Base-by-base conservation (phyloP, 2,888 invertebrate species). In the Rhamphomyia laevipes region DNA sequence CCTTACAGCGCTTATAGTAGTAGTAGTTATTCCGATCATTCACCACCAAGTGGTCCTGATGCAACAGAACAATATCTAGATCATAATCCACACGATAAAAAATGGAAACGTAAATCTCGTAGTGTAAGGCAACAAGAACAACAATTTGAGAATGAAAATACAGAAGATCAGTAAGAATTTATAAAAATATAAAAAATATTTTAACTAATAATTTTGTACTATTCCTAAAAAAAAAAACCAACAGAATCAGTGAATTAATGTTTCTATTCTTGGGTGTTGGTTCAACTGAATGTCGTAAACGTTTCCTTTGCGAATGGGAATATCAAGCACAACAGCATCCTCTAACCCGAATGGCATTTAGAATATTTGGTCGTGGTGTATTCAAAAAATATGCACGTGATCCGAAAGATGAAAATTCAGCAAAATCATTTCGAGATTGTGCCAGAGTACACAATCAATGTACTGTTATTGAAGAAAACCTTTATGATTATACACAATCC, bases 281-380 rank as follows among this genome's bases (percentile, higher is more conserved):
- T 47, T 62, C 67, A 4, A 60, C 61, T 10, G 65, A 66, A 7
- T 76, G 76, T 50, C 73, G 70, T 53, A 71, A 66, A 51, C 70
- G 73, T 50, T 74, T 76, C 55, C 66, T 75, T 10, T 76, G 76
- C 51, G 73, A 74, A 63, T 70, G 73, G 58, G 72, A 75, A 54
- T 72, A 69, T 53, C 68, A 66, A 27, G 67, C 73, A 2, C 67
- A 66, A 50, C 52, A 59, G 10, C 71, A 67, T 61, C 63, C 70
- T 11, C 45, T 70, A 38, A 65, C 65, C 3, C 59, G 63, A 49
- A 64, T 70, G 63, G 67, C 65, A 9, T 68, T 68, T 54, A 63
- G 67, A 15, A 60, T 70, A 30, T 58, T 70, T n/a, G 68, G 68
- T 4, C 63, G 61, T 11, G 64, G 64, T 7, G 60, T 69, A 51